Evolutionary conservation across 2,113 vertebrate genomes (phyloP).

Genomic region (Tachysurus vachellii): DNA sequence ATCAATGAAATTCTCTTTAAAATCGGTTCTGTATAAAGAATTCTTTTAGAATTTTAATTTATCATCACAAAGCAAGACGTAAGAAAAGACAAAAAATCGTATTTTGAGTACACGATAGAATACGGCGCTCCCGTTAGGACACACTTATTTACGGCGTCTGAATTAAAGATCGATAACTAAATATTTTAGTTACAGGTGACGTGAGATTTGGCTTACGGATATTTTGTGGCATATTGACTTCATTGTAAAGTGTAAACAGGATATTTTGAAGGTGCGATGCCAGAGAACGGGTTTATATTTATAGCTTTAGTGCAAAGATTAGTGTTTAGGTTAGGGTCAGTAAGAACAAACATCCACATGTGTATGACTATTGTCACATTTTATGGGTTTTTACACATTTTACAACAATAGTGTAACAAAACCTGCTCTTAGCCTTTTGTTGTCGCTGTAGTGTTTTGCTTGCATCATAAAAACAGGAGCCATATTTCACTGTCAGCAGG

Average conservation of each 20-base stretch:
- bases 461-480: constrained; percentile 60
- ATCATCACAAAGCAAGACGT: too few relatives aligned
- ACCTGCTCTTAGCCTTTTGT: constrained; percentile 58
- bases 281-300: background rate
- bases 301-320: background rate
- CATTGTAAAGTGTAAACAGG: background rate
- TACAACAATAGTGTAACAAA: constrained; percentile 41
- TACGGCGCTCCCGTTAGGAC: background rate
- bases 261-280: background rate
- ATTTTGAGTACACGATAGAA: background rate
- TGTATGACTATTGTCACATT: background rate
- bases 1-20: too few relatives aligned
- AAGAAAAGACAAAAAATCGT: too few relatives aligned
- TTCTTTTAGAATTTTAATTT: too few relatives aligned
- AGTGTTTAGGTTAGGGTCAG: background rate
- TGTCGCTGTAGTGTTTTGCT: constrained; percentile 59
- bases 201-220: background rate
- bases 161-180: background rate
- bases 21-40: too few relatives aligned
- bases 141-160: background rate
- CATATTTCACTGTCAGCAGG: constrained; percentile 60
- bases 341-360: background rate
- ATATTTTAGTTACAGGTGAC: background rate
- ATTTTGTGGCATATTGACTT: background rate
- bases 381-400: constrained; percentile 10